Evolutionary conservation across 2,888 invertebrate genomes (phyloP).

Genomic region (Ophion slaviceki): DNA sequence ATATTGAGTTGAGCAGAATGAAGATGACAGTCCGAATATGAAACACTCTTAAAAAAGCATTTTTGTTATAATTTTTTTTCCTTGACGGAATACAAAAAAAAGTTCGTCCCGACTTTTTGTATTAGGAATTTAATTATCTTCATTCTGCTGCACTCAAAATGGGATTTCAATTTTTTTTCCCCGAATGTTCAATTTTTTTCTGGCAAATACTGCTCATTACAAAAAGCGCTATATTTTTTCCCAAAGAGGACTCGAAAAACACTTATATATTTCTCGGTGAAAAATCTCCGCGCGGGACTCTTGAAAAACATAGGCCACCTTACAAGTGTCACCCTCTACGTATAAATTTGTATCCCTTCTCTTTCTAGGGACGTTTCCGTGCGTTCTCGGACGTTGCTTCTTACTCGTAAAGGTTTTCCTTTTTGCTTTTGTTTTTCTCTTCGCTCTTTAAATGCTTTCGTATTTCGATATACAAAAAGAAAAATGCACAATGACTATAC

Average conservation of each 20-base stretch:
- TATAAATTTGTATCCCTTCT: slow-evolving; percentile 9
- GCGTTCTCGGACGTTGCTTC: slow-evolving; percentile 43
- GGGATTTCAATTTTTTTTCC: neutral
- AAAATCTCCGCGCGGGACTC: slow-evolving; percentile 46
- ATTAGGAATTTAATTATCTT: neutral
- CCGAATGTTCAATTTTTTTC: neutral
- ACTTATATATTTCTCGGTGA: neutral
- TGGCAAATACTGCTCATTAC: neutral
- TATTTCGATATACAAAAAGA: slow-evolving; percentile 65
- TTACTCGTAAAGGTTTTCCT: slow-evolving; percentile 47
- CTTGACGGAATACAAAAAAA: neutral
- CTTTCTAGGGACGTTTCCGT: slow-evolving; percentile 28
- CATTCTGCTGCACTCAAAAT: neutral
- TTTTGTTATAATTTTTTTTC: no score
- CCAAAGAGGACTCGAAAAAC: no score
- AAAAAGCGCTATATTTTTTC: neutral
- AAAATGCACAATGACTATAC: slow-evolving; percentile 72
- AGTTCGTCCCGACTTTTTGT: neutral
- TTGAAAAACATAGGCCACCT: neutral
- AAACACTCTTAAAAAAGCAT: no score
- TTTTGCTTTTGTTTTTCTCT: slow-evolving; percentile 12
- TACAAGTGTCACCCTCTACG: neutral
- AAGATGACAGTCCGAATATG: no score
- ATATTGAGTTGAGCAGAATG: no score
- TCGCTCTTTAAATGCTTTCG: slow-evolving; percentile 58